These are phyloP conservation scores for Phrynocephalus forsythii DNA, from an alignment of 2,797 vertebrate genomes.

Conservation along the genomic window DNA sequence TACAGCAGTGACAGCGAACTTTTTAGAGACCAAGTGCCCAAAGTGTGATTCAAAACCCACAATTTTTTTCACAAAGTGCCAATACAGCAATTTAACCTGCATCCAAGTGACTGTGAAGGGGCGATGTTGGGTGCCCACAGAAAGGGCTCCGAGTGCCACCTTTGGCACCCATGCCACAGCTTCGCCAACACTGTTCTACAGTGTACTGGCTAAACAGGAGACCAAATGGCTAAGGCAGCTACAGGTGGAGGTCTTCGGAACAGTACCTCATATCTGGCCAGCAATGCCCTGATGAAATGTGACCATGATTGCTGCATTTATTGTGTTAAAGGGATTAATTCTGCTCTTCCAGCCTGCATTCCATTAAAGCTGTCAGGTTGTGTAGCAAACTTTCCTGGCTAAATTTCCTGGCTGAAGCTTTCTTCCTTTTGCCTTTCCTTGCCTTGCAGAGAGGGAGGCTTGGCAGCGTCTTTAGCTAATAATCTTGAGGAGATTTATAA, in stretches of 20 bases:
- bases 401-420: conserved; percentile 45
- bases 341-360: conserved; percentile 55
- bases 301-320: conserved; percentile 63
- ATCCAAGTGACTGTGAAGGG: too few relatives aligned
- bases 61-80: too few relatives aligned
- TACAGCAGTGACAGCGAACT: too few relatives aligned
- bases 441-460: conserved; percentile 41
- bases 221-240: conserved; percentile 59
- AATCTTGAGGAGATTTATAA: conserved; percentile 66
- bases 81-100: too few relatives aligned
- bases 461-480: conserved; percentile 54
- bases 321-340: conserved; percentile 75
- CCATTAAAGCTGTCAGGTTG: conserved; percentile 65
- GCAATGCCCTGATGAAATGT: conserved; percentile 57
- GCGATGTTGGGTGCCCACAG: too few relatives aligned
- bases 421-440: conserved; percentile 35
- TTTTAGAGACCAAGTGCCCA: too few relatives aligned
- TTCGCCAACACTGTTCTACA: too few relatives aligned
- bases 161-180: too few relatives aligned
- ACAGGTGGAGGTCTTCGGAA: conserved; percentile 63
- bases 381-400: conserved; percentile 50
- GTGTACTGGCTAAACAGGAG: too few relatives aligned
- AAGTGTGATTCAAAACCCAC: too few relatives aligned
- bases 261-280: conserved; percentile 57
- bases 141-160: too few relatives aligned